Percentiles rank a stretch among this genome's conserved stretches.
Evolutionary conservation across 2,113 vertebrate species (phyloP).

Genomic region (Setophaga petechia): DNA sequence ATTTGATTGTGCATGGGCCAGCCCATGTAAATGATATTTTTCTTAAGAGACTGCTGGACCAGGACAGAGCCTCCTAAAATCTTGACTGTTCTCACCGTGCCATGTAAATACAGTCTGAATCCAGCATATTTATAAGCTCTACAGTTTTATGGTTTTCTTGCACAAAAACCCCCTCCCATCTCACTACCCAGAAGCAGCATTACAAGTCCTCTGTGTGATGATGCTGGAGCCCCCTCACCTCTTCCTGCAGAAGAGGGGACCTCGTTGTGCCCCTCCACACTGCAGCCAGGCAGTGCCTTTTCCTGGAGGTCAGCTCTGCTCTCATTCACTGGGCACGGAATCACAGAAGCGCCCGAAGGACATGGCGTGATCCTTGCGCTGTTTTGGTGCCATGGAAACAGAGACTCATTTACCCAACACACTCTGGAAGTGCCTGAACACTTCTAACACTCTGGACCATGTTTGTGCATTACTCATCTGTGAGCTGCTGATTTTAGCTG

Average conservation of each 20-base stretch:
- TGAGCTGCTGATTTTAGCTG: constrained; percentile 55
- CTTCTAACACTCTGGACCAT: background rate
- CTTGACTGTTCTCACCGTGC: background rate
- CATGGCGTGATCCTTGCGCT: background rate
- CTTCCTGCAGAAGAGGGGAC: too few relatives aligned
- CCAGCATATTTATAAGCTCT: background rate
- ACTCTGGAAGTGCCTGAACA: constrained; percentile 1
- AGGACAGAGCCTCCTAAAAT: background rate
- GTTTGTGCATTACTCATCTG: constrained; percentile 60
- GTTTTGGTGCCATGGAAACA: constrained; percentile 58
- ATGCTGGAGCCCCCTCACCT: background rate
- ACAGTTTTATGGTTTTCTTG: background rate
- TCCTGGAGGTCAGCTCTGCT: background rate
- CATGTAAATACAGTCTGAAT: background rate
- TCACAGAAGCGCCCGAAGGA: background rate
- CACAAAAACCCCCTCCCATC: background rate
- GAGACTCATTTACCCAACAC: constrained; percentile 43
- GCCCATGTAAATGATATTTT: background rate
- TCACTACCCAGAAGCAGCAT: background rate
- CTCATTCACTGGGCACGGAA: background rate
- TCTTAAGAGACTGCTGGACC: background rate
- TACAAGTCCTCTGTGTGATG: background rate
- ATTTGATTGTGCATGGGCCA: background rate
- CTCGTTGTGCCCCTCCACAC: rapidly evolving
- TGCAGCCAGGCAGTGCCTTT: background rate